phyloP scores from a whole-genome alignment of 2,113 vertebrate species.

The Myrmophylax atrothorax region DNA sequence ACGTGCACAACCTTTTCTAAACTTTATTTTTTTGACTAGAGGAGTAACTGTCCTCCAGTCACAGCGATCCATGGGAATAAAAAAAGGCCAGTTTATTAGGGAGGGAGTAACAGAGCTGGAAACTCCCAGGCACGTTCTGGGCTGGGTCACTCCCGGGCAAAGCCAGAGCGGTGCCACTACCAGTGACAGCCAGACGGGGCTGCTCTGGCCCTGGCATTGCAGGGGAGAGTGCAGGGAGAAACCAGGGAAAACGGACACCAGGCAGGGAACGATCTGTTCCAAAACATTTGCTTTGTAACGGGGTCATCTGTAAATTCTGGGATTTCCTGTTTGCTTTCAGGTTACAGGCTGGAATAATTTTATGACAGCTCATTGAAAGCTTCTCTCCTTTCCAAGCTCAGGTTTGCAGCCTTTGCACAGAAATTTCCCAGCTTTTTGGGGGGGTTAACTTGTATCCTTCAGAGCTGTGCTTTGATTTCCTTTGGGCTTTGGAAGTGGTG shows the following conservation, averaged over 20 bases:
- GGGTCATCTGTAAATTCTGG: conserved; percentile 79
- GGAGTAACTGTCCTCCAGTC: neutral
- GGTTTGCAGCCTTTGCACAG: conserved; percentile 19
- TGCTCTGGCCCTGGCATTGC: conserved; percentile 56
- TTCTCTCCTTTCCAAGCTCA: conserved; percentile 4
- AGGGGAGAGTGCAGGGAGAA: conserved; percentile 27
- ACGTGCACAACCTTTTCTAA: neutral
- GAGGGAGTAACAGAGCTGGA: neutral
- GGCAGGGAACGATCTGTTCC: conserved; percentile 77
- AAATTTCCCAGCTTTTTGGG: conserved; percentile 57
- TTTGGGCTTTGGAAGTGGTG: conserved; percentile 36
- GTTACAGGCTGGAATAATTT: conserved; percentile 49
- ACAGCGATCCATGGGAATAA: neutral
- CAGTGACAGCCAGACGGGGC: conserved; percentile 61
- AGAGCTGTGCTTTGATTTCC: conserved; percentile 60
- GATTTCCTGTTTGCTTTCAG: conserved; percentile 76
- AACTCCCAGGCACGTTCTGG: neutral
- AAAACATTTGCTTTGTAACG: conserved; percentile 77
- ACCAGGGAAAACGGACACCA: conserved; percentile 66
- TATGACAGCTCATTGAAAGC: conserved; percentile 20
- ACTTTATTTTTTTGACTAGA: neutral
- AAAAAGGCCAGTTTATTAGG: neutral
- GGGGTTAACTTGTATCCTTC: conserved; percentile 46
- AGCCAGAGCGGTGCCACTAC: neutral
- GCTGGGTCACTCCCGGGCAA: neutral